Percentiles rank a stretch among this genome's conserved stretches.
These are phyloP conservation scores for Cebus imitator DNA, from an alignment of 2,113 vertebrate genomes.

Conservation along the genomic window DNA sequence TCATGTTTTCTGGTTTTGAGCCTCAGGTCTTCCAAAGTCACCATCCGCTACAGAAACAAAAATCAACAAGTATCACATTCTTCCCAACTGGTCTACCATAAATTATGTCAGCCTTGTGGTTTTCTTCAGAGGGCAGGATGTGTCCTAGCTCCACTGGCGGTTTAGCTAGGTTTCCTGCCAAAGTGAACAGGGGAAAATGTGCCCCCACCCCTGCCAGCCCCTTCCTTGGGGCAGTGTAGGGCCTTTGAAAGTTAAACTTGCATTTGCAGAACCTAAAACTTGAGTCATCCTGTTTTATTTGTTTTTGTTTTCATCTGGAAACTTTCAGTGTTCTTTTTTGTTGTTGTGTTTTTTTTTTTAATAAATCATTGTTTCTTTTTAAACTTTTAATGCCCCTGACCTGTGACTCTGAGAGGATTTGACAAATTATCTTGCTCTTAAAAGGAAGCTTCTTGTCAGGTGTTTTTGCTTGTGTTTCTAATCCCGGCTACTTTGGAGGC, in stretches of 20 bases:
- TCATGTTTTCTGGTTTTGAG: not conserved
- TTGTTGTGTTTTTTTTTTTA: not conserved
- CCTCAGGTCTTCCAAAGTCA: not conserved
- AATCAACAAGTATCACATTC: conserved; percentile 28
- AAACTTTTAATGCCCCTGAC: conserved; percentile 16
- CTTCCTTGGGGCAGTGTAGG: not conserved
- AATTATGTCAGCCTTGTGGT: not conserved
- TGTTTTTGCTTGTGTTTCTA: not conserved
- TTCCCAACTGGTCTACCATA: not conserved
- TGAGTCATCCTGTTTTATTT: not conserved
- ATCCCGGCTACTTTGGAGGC: not conserved
- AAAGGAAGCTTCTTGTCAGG: not conserved
- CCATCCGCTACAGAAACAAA: not conserved
- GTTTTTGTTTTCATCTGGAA: not conserved
- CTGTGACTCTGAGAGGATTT: not conserved
- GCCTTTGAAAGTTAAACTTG: conserved; percentile 26
- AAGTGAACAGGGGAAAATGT: not conserved
- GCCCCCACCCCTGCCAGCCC: rapidly evolving
- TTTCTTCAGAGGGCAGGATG: not conserved
- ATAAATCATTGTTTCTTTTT: conserved; percentile 28
- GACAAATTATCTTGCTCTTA: not conserved
- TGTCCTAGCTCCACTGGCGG: not conserved
- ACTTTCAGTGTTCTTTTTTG: not conserved
- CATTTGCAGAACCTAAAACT: not conserved
- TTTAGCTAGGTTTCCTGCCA: not conserved